These are phyloP conservation scores for Lissonota sp. DNA, from an alignment of 2,888 invertebrate species.

Conservation along the genomic window DNA sequence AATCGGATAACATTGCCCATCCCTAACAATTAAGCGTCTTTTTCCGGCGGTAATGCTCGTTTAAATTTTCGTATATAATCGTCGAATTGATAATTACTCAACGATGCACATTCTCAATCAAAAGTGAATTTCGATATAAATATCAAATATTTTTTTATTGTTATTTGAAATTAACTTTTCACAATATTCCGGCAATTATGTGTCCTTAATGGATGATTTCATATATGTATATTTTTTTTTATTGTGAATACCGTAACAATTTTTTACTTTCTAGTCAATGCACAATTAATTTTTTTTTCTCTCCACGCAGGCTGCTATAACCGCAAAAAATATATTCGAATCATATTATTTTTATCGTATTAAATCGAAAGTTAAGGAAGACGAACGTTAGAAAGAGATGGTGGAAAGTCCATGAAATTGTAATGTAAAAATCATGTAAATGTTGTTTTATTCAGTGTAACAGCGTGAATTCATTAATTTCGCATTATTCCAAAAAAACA, in stretches of 20 bases:
- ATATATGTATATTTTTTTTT: slow-evolving; percentile 31
- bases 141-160: not conserved
- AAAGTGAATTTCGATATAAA: too few species aligned
- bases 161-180: too few species aligned
- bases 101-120: too few species aligned
- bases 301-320: slow-evolving; percentile 39
- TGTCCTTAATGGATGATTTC: slow-evolving; percentile 12
- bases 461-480: slow-evolving; percentile 54
- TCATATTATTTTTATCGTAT: slow-evolving; percentile 27
- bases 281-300: slow-evolving; percentile 42
- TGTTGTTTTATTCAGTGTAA: slow-evolving; percentile 60
- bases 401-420: slow-evolving; percentile 27
- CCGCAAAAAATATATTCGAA: slow-evolving; percentile 33
- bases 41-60: too few species aligned
- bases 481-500: slow-evolving; percentile 47
- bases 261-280: slow-evolving; percentile 61
- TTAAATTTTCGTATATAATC: too few species aligned
- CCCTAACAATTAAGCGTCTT: too few species aligned
- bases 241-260: slow-evolving; percentile 49
- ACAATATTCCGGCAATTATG: too few species aligned
- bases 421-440: slow-evolving; percentile 61
- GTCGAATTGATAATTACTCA: too few species aligned
- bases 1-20: too few species aligned
- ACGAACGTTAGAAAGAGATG: slow-evolving; percentile 23
- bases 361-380: slow-evolving; percentile 22